Conservation (phyloP, 2,797 vertebrate species). For the Picus viridis region DNA sequence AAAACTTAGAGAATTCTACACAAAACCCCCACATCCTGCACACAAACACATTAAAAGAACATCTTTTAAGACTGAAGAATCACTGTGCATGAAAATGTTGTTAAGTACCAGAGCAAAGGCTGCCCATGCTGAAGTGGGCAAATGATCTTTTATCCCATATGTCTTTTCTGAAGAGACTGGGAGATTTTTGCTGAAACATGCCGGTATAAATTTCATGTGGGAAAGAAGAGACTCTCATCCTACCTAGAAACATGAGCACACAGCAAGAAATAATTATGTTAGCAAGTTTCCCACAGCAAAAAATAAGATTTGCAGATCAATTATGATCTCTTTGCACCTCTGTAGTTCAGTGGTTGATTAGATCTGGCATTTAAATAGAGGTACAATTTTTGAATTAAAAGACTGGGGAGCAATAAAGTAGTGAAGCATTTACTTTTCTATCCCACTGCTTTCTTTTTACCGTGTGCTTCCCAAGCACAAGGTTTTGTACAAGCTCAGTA, state of each 20-base stretch:
- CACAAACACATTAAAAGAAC: neutral
- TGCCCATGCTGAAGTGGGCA: neutral
- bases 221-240: neutral
- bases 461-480: accelerated
- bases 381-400: neutral
- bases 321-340: neutral
- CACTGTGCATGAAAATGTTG: neutral
- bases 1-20: neutral
- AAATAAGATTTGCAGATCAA: neutral
- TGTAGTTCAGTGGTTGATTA: neutral
- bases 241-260: neutral
- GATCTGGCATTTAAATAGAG: neutral
- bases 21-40: neutral
- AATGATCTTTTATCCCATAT: neutral
- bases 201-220: neutral
- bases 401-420: neutral
- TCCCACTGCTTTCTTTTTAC: neutral
- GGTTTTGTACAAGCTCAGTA: conserved; percentile 46
- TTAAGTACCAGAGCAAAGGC: neutral
- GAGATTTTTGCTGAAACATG: neutral
- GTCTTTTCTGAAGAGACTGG: neutral
- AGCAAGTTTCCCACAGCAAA: neutral
- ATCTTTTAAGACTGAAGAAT: neutral
- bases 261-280: neutral
- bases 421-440: neutral